Base-by-base conservation (phyloP, 1,140 invertebrate genomes). In the Arctopsyche grandis region DNA sequence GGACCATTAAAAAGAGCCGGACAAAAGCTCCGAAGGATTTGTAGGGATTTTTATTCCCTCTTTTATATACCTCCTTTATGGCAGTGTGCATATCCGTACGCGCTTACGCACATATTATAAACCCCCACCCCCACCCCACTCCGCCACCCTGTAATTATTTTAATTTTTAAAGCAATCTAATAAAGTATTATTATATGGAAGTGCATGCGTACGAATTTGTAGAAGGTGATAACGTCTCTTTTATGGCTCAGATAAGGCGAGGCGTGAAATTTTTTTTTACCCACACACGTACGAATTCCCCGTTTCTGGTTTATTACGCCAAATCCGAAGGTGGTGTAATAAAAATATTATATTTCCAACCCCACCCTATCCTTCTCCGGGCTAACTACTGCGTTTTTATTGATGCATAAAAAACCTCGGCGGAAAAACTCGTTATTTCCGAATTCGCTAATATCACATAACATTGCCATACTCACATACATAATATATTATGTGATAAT, bases 271-370 rank as follows among this genome's bases (percentile, higher is more conserved):
- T 52, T 24, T 66, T n/a, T 66, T 26, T 26, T 26, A 26, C 63
- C 22, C 63, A 66, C 24, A 26, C 63, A 66, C 63, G n/a, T 22
- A 66, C 63, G 26, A 66, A 66, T 26, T 66, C 24, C 19, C 63
- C 21, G 14, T 66, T 66, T 24, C 24, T 26, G 22, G 63, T 66
- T 66, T 66, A 66, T 66, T 22, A 66, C 63, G 22, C 63, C 21
- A 66, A 66, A 66, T 66, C 24, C 63, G 63, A 66, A 24, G 63
- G 63, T 66, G 22, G 19, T n/a, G 63, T 26, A 66, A 66, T 66
- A 66, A 66, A 66, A 66, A 66, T 66, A 66, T 66, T 24, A 24
- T 66, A 66, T 26, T 66, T 66, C 24, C 12, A 12, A 3, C 48
- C 48, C 48, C 48, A 1, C 48, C 12, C 48, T 14, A 52, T 52